phyloP scores from a whole-genome alignment of 2,113 vertebrate species.

The Hepsetus odoe region DNA sequence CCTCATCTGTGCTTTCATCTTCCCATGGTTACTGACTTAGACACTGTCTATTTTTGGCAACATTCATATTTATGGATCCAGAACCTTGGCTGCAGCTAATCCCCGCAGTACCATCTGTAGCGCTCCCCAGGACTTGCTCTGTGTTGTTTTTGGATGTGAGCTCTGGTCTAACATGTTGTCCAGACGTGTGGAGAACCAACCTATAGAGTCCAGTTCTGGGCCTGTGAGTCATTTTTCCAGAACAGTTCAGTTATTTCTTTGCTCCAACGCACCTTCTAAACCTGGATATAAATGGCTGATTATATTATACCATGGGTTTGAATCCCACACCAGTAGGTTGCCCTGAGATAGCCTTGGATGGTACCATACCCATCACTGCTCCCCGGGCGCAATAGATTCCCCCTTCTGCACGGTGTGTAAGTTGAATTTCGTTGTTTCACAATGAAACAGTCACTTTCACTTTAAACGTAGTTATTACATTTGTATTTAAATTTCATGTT shows the following conservation, averaged over 20 bases:
- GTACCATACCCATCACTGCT: too few relatives aligned
- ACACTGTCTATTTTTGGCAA: neutral
- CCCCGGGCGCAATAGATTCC: too few relatives aligned
- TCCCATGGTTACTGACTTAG: neutral
- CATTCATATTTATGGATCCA: conserved; percentile 4
- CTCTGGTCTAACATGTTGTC: neutral
- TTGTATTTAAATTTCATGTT: too few relatives aligned
- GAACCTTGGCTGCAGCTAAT: neutral
- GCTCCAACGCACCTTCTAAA: neutral
- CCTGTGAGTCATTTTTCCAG: neutral
- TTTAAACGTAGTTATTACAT: too few relatives aligned
- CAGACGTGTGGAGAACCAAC: too few relatives aligned
- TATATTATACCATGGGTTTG: too few relatives aligned
- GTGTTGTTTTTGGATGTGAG: neutral
- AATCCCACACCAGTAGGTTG: too few relatives aligned
- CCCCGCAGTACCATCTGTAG: conserved; percentile 1
- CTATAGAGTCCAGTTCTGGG: neutral
- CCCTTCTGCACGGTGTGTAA: too few relatives aligned
- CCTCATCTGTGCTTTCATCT: neutral
- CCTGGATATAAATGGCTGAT: too few relatives aligned
- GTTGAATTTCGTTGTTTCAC: too few relatives aligned
- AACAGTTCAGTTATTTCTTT: neutral
- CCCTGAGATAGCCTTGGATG: too few relatives aligned
- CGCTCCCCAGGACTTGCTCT: neutral
- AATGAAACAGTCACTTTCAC: too few relatives aligned